Conservation (phyloP, 2,888 invertebrate genomes). For the Encarsia formosa region DNA sequence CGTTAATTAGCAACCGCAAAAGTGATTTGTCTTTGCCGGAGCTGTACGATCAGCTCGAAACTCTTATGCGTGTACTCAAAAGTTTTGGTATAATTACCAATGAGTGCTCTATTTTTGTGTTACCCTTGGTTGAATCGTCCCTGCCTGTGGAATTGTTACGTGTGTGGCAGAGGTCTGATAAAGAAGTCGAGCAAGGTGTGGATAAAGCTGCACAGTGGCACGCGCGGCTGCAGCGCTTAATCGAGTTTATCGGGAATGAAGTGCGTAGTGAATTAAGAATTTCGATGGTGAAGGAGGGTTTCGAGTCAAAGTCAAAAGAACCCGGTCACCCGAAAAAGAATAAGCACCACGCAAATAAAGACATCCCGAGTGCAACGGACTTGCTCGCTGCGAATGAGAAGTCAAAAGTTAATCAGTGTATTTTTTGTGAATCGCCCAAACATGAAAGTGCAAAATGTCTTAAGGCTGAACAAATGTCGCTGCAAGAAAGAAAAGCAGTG, state of each 20-base stretch:
- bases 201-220: not conserved
- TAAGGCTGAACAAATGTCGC: constrained; percentile 25
- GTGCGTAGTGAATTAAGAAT: constrained; percentile 26
- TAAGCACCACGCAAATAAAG: not conserved
- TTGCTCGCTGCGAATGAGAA: not conserved
- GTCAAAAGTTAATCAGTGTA: constrained; percentile 7
- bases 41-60: not conserved
- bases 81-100: not conserved
- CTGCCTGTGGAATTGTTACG: not conserved
- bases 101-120: not conserved
- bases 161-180: not conserved
- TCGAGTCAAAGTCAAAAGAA: not conserved
- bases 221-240: not conserved
- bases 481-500: constrained; percentile 21
- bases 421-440: constrained; percentile 27
- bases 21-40: not conserved
- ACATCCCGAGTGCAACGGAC: not conserved
- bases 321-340: not conserved
- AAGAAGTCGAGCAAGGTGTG: not conserved
- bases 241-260: constrained; percentile 12
- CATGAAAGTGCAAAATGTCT: constrained; percentile 29
- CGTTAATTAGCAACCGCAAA: constrained; percentile 26
- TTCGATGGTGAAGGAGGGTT: constrained; percentile 16
- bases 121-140: not conserved
- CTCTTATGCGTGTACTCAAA: not conserved